Conservation (phyloP, 2,797 vertebrate species). For the Melanogrammus aeglefinus region DNA sequence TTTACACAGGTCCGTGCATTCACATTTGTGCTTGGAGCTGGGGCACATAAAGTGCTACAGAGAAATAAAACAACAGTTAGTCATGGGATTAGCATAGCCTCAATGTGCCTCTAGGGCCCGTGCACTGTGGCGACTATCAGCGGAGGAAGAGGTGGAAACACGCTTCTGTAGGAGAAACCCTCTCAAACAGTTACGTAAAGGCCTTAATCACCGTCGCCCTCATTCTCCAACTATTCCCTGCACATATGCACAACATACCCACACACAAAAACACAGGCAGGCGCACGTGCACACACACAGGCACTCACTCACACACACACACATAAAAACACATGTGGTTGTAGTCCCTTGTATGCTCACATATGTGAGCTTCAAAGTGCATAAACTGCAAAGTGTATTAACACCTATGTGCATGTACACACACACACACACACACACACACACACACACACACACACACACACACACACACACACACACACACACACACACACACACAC, state of each 20-base stretch:
- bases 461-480: conserved; percentile 6
- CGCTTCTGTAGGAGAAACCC: conserved; percentile 55
- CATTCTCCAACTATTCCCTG: conserved; percentile 26
- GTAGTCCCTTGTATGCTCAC: no score
- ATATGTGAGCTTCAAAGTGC: no score
- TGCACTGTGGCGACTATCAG: conserved; percentile 46
- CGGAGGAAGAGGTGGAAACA: conserved; percentile 44
- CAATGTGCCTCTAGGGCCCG: conserved; percentile 29
- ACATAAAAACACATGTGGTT: conserved; percentile 4
- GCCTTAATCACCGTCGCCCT: conserved; percentile 45
- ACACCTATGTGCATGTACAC: not conserved
- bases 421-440: conserved; percentile 7
- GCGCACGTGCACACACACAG: not conserved
- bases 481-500: no score
- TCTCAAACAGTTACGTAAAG: conserved; percentile 62
- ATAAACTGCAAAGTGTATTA: no score
- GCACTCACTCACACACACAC: conserved; percentile 22
- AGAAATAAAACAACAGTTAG: conserved; percentile 52
- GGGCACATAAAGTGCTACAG: conserved; percentile 24
- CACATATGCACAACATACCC: conserved; percentile 14
- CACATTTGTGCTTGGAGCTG: conserved; percentile 33
- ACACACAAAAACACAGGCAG: conserved; percentile 10
- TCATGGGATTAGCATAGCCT: conserved; percentile 40
- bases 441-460: conserved; percentile 19
- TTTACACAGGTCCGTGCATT: conserved; percentile 29